Conservation (phyloP, 2,113 vertebrate genomes). For the Penelope pileata region DNA sequence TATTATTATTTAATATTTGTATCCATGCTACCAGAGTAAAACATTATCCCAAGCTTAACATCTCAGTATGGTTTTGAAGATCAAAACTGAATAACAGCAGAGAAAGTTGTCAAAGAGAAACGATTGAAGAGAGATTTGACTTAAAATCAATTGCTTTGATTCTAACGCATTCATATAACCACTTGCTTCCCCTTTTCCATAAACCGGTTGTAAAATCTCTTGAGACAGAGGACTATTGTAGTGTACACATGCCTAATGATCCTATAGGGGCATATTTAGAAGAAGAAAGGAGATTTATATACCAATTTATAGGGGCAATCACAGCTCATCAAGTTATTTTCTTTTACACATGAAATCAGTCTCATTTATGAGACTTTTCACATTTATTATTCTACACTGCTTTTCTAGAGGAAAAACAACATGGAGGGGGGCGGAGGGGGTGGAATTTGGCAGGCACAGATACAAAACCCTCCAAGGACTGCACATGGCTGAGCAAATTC, state of each 20-base stretch:
- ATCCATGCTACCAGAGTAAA: not conserved
- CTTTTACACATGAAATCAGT: not conserved
- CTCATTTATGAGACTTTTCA: not conserved
- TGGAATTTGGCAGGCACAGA: not conserved
- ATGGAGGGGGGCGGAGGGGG: no score
- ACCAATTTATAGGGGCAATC: constrained; percentile 14
- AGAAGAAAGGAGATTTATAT: constrained; percentile 36
- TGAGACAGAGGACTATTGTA: constrained; percentile 32
- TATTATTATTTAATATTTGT: not conserved
- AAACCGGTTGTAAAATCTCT: constrained; percentile 52
- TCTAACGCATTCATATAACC: constrained; percentile 32
- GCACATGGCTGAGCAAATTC: not conserved
- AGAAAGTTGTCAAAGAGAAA: constrained; percentile 10
- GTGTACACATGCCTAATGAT: not conserved
- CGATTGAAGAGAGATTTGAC: not conserved
- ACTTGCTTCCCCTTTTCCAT: constrained; percentile 14
- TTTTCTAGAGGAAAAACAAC: constrained; percentile 14
- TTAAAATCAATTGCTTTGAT: constrained; percentile 50
- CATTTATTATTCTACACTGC: not conserved
- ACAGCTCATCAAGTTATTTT: constrained; percentile 40
- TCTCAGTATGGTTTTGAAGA: not conserved
- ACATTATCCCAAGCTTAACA: not conserved
- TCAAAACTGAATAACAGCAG: not conserved
- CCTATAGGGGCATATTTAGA: not conserved
- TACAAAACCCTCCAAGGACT: not conserved